Conservation (phyloP, 2,797 vertebrate genomes). For the Cuniculus paca region DNA sequence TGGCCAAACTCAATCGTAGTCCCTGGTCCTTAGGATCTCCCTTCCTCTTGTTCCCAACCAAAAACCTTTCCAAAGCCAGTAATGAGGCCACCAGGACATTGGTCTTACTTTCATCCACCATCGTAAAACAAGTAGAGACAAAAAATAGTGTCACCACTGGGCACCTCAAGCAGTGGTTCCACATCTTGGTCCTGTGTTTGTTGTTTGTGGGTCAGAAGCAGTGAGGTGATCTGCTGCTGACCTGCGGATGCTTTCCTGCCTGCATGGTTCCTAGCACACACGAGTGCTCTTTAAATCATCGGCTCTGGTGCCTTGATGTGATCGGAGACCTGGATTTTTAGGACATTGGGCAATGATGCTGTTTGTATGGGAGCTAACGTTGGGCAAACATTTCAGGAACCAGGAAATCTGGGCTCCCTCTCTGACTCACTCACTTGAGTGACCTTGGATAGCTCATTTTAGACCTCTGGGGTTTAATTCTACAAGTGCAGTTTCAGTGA, state of each 20-base stretch:
- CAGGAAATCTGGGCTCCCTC: constrained; percentile 58
- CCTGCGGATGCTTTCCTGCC: background rate
- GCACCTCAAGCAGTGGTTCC: background rate
- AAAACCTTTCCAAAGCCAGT: background rate
- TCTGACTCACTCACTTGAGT: constrained; percentile 5
- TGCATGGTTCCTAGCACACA: background rate
- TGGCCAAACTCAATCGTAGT: background rate
- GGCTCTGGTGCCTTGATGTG: constrained; percentile 54
- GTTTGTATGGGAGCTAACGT: constrained; percentile 15
- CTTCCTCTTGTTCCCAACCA: background rate
- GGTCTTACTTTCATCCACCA: constrained; percentile 9
- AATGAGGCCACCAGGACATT: background rate
- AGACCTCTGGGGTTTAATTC: constrained; percentile 40
- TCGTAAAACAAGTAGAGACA: background rate
- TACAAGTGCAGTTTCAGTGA: constrained; percentile 32
- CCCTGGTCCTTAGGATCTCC: background rate
- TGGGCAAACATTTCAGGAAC: constrained; percentile 57
- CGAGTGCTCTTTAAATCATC: constrained; percentile 41
- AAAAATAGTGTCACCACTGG: background rate
- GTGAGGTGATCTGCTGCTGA: background rate
- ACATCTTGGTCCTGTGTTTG: background rate
- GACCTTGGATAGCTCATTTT: constrained; percentile 26
- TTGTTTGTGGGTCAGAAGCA: background rate
- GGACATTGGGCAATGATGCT: constrained; percentile 29
- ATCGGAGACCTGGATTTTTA: constrained; percentile 61